These are phyloP conservation scores for Myxocyprinus asiaticus DNA, from an alignment of 2,113 vertebrate genomes.

Conservation along the genomic window DNA sequence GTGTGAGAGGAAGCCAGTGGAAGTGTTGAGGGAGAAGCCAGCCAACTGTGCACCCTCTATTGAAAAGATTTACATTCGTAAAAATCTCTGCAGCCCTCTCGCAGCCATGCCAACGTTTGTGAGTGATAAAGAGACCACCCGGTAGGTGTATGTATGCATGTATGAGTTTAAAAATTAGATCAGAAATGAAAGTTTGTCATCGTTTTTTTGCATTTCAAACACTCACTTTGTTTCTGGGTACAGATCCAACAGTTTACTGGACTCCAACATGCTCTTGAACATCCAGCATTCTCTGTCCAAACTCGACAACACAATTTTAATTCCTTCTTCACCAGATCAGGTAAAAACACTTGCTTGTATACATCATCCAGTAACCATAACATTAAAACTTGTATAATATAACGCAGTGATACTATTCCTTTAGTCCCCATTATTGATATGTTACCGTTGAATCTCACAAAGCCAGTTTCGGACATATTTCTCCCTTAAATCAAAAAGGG, in stretches of 20 bases:
- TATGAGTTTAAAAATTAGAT: too few relatives aligned
- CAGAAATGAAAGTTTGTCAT: not conserved
- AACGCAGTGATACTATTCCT: too few relatives aligned
- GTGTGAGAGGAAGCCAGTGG: constrained; percentile 96
- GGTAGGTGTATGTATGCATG: constrained; percentile 67
- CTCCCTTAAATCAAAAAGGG: too few relatives aligned
- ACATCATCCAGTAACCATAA: not conserved
- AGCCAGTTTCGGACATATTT: too few relatives aligned
- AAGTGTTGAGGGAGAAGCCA: constrained; percentile 91
- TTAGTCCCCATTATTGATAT: too few relatives aligned
- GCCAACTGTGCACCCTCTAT: constrained; percentile 96
- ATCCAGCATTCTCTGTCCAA: constrained; percentile 73
- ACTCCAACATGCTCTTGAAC: constrained; percentile 95
- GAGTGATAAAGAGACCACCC: constrained; percentile 87
- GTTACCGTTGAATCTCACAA: too few relatives aligned
- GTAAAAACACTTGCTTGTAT: constrained; percentile 56
- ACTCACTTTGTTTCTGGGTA: constrained; percentile 25
- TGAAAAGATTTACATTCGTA: constrained; percentile 98
- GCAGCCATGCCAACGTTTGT: constrained; percentile 96
- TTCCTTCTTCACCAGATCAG: constrained; percentile 82
- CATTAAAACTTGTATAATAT: too few relatives aligned
- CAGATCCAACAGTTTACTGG: constrained; percentile 61
- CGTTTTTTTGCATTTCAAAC: not conserved
- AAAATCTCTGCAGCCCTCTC: constrained; percentile 94
- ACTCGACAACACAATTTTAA: constrained; percentile 83